These are phyloP conservation scores for Morone saxatilis DNA, from an alignment of 2,113 vertebrate species.

Conservation along the genomic window DNA sequence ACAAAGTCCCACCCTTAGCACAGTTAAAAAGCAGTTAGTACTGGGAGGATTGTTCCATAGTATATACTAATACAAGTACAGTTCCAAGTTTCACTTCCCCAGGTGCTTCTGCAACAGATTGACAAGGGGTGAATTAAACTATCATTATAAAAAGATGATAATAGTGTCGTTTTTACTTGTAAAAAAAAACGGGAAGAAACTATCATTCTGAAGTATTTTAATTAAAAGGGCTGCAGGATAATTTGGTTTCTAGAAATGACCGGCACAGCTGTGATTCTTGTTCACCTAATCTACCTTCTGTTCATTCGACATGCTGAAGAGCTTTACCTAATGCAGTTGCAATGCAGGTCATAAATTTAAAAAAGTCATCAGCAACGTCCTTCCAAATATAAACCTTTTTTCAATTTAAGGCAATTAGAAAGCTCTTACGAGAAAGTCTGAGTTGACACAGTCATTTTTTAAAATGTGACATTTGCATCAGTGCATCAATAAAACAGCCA, in stretches of 20 bases:
- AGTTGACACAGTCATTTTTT: neutral
- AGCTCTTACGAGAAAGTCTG: neutral
- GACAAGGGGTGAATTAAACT: neutral
- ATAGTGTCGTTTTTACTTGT: neutral
- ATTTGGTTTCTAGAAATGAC: conserved; percentile 8
- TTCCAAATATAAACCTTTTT: conserved; percentile 14
- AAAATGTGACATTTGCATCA: conserved; percentile 21
- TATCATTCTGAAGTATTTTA: neutral
- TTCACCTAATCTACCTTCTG: conserved; percentile 1
- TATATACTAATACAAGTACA: neutral
- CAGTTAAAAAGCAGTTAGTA: neutral
- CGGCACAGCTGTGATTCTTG: conserved; percentile 5
- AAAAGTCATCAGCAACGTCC: conserved; percentile 14
- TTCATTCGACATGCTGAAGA: neutral
- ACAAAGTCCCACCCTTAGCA: neutral
- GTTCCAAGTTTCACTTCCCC: too few species aligned
- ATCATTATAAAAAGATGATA: neutral
- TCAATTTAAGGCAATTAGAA: conserved; percentile 8
- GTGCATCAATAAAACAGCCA: conserved; percentile 6
- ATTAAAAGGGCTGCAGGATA: conserved; percentile 7
- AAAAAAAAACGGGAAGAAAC: neutral
- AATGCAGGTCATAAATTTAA: conserved; percentile 15
- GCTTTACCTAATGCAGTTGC: conserved; percentile 9
- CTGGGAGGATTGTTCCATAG: neutral
- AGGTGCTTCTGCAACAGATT: neutral